Conservation (phyloP, 2,888 invertebrate species). For the Sclerodermus sp. region DNA sequence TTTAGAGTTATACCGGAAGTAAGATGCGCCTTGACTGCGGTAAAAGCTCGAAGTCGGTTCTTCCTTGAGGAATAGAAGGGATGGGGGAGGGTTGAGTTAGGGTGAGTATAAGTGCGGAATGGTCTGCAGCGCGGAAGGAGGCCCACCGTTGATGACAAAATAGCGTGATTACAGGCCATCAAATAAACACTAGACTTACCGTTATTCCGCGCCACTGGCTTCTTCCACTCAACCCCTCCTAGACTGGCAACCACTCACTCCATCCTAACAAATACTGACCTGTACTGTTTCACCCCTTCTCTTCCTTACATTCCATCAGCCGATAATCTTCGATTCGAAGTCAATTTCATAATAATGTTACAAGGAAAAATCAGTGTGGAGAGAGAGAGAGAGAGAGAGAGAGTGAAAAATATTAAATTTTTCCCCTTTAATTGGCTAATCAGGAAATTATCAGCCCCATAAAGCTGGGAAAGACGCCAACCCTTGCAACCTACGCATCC, state of each 20-base stretch:
- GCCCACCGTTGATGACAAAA: conserved; percentile 53
- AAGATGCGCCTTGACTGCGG: conserved; percentile 38
- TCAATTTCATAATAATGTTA: no score
- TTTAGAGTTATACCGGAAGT: conserved; percentile 33
- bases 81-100: conserved; percentile 28
- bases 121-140: conserved; percentile 46
- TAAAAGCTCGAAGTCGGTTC: conserved; percentile 44
- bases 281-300: not conserved
- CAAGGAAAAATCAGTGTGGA: no score
- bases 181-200: conserved; percentile 55
- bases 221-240: conserved; percentile 28
- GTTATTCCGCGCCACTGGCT: conserved; percentile 48
- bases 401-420: no score
- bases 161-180: conserved; percentile 57
- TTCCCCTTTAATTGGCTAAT: conserved; percentile 44
- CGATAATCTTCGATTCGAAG: no score
- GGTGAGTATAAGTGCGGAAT: conserved; percentile 36
- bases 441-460: conserved; percentile 45
- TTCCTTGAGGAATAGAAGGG: conserved; percentile 15
- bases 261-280: conserved; percentile 34
- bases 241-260: conserved; percentile 1
- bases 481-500: conserved; percentile 29
- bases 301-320: no score
- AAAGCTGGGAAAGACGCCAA: conserved; percentile 39
- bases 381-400: no score